Evolutionary conservation across 1,140 invertebrate species (phyloP).

Genomic region (Sipha flava): DNA sequence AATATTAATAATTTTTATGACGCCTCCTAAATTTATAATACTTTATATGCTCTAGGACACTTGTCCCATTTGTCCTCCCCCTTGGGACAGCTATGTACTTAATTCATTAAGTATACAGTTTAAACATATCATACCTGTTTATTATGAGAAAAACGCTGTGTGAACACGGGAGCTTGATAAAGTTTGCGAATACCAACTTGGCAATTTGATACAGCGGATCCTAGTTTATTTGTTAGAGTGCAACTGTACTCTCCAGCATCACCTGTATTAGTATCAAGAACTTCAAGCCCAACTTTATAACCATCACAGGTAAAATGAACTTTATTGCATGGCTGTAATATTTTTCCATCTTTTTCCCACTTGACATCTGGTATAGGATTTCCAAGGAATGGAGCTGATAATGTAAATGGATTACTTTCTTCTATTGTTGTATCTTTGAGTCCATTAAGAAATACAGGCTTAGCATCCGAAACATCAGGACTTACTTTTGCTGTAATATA

Average conservation of each 20-base stretch:
- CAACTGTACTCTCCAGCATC: constrained; percentile 74
- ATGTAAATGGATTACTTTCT: constrained; percentile 60
- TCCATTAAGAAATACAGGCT: constrained; percentile 63
- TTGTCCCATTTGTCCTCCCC: too few species aligned
- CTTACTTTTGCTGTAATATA: constrained; percentile 40
- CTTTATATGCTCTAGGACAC: too few species aligned
- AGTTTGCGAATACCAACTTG: constrained; percentile 68
- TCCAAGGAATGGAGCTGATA: constrained; percentile 65
- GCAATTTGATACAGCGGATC: constrained; percentile 57
- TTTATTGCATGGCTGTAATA: constrained; percentile 55
- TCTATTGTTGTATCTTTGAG: constrained; percentile 65
- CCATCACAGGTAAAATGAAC: constrained; percentile 69
- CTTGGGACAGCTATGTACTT: too few species aligned
- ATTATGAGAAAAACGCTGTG: constrained; percentile 71
- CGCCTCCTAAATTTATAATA: too few species aligned
- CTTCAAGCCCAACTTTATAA: constrained; percentile 65
- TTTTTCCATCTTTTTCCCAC: constrained; percentile 72
- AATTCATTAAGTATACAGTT: too few species aligned
- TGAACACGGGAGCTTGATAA: constrained; percentile 69
- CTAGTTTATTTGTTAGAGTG: constrained; percentile 63
- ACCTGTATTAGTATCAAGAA: constrained; percentile 57
- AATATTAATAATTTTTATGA: too few species aligned
- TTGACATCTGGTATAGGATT: constrained; percentile 76
- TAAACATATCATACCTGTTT: constrained; percentile 62
- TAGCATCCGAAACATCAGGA: constrained; percentile 56